Evolutionary conservation across 2,888 invertebrate species (phyloP), one percentile per base, ranked within the genome.

Genomic region (Oscheius onirici): DNA sequence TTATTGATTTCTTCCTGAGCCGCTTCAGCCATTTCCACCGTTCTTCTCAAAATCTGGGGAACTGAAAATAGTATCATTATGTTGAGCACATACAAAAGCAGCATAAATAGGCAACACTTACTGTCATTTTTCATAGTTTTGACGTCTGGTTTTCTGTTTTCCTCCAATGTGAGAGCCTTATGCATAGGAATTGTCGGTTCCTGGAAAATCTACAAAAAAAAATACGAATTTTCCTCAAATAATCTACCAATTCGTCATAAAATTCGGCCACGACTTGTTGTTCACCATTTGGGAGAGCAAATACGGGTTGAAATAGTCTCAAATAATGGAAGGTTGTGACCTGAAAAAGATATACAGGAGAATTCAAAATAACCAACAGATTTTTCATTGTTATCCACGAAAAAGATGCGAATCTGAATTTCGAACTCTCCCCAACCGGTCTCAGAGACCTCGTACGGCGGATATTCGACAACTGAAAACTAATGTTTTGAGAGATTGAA

Each of bases 371-470:
- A 24, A 55, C n/a, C 43, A 51, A 95, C 95, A 17, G 95, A 94
- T 88, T 94, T 91, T 89, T 96, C 99, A 86, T 95, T 95, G 0
- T 94, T 94, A 90, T 99, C 97, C 87, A 94, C 93, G 85, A 99
- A 99, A 88, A 95, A 95, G 75, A 99, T 94, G 88, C 97, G 97
- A 68, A 99, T 96, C 43, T 95, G 93, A 78, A 97, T 94, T 89
- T 99, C 97, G 88, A 99, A 99, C 90, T 99, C 99, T 80, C 99
- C 99, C 97, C 99, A 99, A 1, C 97, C 97, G 0, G 97, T 97
- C 89, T 99, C 97, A 0, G 94, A 94, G 6, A 99, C 92, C 90
- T 97, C 97, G 88, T 95, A 99, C 0, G 97, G 99, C 0, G 96
- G 95, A 88, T 95, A 94, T 0, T 94, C 93, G 0, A 97, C 91